These are phyloP conservation scores for Diglossa cyanea DNA, from an alignment of 2,797 vertebrate species.

Conservation along the genomic window DNA sequence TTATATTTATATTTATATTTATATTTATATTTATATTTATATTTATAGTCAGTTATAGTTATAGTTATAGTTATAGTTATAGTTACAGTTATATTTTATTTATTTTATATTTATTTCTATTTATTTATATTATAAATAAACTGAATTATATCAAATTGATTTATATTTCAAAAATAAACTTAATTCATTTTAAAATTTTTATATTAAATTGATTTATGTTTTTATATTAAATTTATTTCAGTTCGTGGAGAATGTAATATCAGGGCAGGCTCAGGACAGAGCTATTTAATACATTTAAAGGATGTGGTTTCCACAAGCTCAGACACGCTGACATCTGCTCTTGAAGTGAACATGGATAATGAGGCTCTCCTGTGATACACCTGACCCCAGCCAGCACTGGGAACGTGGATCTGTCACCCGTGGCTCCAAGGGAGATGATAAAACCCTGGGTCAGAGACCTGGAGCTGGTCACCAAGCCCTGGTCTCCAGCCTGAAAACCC, in stretches of 20 bases:
- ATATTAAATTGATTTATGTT: not conserved
- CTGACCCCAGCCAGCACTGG: not conserved
- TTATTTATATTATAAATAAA: not conserved
- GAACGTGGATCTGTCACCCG: not conserved
- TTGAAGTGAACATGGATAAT: not conserved
- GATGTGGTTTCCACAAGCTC: not conserved
- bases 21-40: too few species aligned
- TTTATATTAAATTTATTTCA: not conserved
- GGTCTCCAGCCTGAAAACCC: not conserved
- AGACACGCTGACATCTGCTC: not conserved
- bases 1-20: too few species aligned
- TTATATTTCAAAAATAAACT: not conserved
- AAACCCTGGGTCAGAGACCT: not conserved
- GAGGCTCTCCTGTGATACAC: not conserved
- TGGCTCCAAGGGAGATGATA: not conserved
- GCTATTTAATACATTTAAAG: not conserved
- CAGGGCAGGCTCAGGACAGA: not conserved
- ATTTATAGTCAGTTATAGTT: too few species aligned
- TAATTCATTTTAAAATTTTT: not conserved
- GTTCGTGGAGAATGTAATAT: not conserved
- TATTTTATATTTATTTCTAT: too few species aligned
- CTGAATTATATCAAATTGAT: rapidly evolving
- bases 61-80: too few species aligned
- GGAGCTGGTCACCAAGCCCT: not conserved
- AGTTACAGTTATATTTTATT: too few species aligned